A percentile compares a stretch with the other conserved stretches of the same genome.
phyloP scores from a whole-genome alignment of 2,888 invertebrate species.

The Caenorhabditis becei region DNA sequence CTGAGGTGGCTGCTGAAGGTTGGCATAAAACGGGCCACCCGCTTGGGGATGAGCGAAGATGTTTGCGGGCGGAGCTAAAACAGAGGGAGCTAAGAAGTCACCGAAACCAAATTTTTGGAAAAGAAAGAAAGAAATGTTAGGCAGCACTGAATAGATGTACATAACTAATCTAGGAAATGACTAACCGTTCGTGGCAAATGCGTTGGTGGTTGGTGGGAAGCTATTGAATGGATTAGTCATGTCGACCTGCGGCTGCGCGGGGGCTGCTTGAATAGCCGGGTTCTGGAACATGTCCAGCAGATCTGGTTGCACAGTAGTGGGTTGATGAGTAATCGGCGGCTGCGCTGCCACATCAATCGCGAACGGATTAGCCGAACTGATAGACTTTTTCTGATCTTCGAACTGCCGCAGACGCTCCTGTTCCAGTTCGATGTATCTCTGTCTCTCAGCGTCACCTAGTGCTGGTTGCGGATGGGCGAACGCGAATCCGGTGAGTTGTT shows the following conservation, averaged over 20 bases:
- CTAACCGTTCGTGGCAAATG: constrained; percentile 39
- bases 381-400: constrained; percentile 73
- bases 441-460: constrained; percentile 86
- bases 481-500: constrained; percentile 48
- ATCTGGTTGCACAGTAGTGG: constrained; percentile 44
- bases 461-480: constrained; percentile 43
- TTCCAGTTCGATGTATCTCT: constrained; percentile 89
- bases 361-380: constrained; percentile 63
- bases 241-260: constrained; percentile 34
- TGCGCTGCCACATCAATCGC: constrained; percentile 67
- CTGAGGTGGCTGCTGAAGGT: constrained; percentile 32
- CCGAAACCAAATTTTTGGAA: no score
- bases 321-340: constrained; percentile 16
- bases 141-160: constrained; percentile 1
- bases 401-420: constrained; percentile 89
- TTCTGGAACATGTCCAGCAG: constrained; percentile 57
- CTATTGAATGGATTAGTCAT: constrained; percentile 70
- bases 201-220: constrained; percentile 39
- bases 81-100: constrained; percentile 29
- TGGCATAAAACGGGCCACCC: constrained; percentile 31
- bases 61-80: constrained; percentile 37
- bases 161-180: neutral
- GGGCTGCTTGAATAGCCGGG: constrained; percentile 33
- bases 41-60: constrained; percentile 33
- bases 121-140: no score